A percentile compares a stretch with the other conserved stretches of the same genome.
Evolutionary conservation across 2,888 invertebrate species (phyloP).

Genomic region (Conus canariensis): DNA sequence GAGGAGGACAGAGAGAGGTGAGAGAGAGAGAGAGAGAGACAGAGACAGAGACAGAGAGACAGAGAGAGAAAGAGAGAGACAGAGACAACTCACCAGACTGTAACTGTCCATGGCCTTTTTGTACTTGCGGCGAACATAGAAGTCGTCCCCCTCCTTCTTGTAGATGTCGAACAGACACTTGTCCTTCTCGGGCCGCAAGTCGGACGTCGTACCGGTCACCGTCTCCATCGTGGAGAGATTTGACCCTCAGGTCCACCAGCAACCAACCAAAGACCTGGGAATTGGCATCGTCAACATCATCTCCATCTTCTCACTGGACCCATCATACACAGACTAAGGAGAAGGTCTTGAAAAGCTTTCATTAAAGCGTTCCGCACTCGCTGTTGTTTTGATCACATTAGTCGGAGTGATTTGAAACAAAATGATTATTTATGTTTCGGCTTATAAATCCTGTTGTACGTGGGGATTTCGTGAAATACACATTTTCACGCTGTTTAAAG

Average conservation of each 20-base stretch:
- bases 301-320: background rate
- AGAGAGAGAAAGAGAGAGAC: background rate
- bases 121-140: slow-evolving; percentile 35
- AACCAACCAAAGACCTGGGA: too few species aligned
- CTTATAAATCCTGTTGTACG: too few species aligned
- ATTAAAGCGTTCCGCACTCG: background rate
- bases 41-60: too few species aligned
- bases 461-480: too few species aligned
- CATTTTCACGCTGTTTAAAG: too few species aligned
- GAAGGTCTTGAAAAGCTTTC: background rate
- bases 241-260: background rate
- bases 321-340: background rate
- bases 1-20: too few species aligned
- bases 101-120: slow-evolving; percentile 45
- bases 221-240: background rate
- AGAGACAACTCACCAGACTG: slow-evolving; percentile 37
- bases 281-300: too few species aligned
- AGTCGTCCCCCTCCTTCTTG: slow-evolving; percentile 44
- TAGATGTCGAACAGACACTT: slow-evolving; percentile 48
- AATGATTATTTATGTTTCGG: too few species aligned
- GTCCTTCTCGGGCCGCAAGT: slow-evolving; percentile 22
- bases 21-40: too few species aligned
- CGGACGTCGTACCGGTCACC: background rate
- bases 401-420: too few species aligned
- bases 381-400: background rate